Conservation (phyloP, 2,113 vertebrate genomes). For the Nansenia antarctica region DNA sequence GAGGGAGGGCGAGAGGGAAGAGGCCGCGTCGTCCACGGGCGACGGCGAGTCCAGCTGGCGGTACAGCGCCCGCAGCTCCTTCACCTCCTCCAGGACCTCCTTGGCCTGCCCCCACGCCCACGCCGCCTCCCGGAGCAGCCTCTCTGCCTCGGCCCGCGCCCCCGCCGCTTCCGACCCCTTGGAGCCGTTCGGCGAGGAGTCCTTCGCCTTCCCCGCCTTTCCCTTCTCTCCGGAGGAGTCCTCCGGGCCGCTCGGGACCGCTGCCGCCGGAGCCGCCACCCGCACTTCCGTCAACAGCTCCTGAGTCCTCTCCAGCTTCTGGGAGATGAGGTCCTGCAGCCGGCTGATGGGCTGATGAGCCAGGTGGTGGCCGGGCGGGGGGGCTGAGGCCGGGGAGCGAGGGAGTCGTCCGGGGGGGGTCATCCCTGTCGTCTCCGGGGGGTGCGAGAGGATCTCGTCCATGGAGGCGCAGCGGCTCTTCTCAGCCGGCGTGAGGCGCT, state of each 20-base stretch:
- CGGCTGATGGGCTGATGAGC: slow-evolving; percentile 70
- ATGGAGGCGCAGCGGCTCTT: slow-evolving; percentile 89
- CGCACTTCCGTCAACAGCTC: slow-evolving; percentile 83
- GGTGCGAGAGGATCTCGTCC: slow-evolving; percentile 85
- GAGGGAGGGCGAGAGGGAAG: slow-evolving; percentile 9
- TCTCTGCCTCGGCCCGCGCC: slow-evolving; percentile 77
- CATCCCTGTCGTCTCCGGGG: slow-evolving; percentile 66
- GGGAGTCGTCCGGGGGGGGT: slow-evolving; percentile 32
- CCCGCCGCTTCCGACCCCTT: slow-evolving; percentile 65
- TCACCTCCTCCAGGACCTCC: slow-evolving; percentile 87
- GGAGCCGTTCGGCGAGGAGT: slow-evolving; percentile 45
- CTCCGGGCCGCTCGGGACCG: not conserved
- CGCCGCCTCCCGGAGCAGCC: slow-evolving; percentile 84
- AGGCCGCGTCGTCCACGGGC: slow-evolving; percentile 16
- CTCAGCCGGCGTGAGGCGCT: slow-evolving; percentile 68
- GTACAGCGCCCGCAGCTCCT: slow-evolving; percentile 84
- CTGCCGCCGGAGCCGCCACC: slow-evolving; percentile 44
- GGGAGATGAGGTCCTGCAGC: slow-evolving; percentile 86
- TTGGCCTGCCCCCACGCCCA: slow-evolving; percentile 86
- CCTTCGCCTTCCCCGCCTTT: slow-evolving; percentile 66
- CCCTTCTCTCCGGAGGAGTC: not conserved
- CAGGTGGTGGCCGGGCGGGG: fast-evolving
- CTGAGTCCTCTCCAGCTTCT: slow-evolving; percentile 92
- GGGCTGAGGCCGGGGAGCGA: slow-evolving; percentile 31
- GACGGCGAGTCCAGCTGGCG: slow-evolving; percentile 78